A percentile compares a stretch with the other conserved stretches of the same genome.
These are phyloP conservation scores for Vombatus ursinus DNA, from an alignment of 2,113 vertebrate genomes.

Conservation along the genomic window DNA sequence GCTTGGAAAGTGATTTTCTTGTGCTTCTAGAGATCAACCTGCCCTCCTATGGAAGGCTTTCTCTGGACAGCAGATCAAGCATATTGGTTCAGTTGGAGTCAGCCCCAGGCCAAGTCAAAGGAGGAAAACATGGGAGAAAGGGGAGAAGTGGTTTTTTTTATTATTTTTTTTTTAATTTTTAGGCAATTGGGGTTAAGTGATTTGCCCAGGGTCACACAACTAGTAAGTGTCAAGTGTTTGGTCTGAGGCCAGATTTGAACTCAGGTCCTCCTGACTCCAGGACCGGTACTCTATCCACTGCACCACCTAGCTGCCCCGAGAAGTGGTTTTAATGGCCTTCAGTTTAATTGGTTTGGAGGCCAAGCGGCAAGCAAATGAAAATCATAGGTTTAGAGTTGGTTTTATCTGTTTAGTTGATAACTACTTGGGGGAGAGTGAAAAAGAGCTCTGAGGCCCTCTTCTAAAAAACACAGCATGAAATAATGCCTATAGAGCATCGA, in stretches of 20 bases:
- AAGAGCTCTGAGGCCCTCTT: not conserved
- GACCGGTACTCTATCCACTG: no score
- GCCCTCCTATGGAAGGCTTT: no score
- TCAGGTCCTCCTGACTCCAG: no score
- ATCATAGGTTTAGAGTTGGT: not conserved
- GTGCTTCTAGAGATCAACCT: not conserved
- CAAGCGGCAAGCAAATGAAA: not conserved
- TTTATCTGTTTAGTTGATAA: not conserved
- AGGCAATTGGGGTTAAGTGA: no score
- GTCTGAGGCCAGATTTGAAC: no score
- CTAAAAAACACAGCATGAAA: not conserved
- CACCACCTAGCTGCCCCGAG: no score
- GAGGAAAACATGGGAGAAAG: not conserved
- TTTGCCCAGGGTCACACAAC: no score
- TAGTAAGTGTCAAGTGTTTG: no score
- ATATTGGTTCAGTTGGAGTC: not conserved
- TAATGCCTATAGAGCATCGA: not conserved
- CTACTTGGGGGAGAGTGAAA: not conserved
- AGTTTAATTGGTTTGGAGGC: not conserved
- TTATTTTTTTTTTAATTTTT: no score
- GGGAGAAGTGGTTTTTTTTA: no score
- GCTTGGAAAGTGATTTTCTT: not conserved
- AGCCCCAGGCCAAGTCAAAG: not conserved
- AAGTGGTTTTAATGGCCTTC: not conserved
- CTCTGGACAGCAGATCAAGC: not conserved